A percentile compares a stretch with the other conserved stretches of the same genome.
phyloP scores from a whole-genome alignment of 2,888 invertebrate genomes.

The Orthonychiurus folsomi region DNA sequence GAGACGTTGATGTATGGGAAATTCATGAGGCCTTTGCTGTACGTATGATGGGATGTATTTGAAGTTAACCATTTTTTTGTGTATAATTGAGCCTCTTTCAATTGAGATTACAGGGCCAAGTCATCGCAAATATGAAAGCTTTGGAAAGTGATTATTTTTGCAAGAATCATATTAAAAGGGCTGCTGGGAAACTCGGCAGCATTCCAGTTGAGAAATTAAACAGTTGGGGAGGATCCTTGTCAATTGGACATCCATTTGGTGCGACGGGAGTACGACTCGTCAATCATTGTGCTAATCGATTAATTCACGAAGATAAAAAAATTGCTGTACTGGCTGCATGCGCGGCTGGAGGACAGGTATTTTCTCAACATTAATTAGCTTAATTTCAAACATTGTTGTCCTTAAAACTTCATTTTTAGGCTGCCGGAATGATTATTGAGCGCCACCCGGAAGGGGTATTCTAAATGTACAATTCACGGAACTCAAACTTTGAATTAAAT shows the following conservation, averaged over 20 bases:
- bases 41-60: no score
- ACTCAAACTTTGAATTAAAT: no score
- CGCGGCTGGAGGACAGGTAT: conserved; percentile 96
- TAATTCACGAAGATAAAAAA: conserved; percentile 89
- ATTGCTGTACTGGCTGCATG: conserved; percentile 89
- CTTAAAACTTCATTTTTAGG: no score
- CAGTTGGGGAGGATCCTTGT: conserved; percentile 94
- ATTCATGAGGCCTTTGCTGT: conserved; percentile 98
- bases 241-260: conserved; percentile 98
- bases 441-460: conserved; percentile 67
- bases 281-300: conserved; percentile 68
- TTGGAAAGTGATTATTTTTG: conserved; percentile 96
- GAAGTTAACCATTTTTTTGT: no score
- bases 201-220: conserved; percentile 90
- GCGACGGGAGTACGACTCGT: conserved; percentile 71
- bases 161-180: conserved; percentile 71
- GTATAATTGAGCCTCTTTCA: no score
- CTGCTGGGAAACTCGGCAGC: conserved; percentile 67
- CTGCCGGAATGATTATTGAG: conserved; percentile 83
- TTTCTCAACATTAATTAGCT: no score
- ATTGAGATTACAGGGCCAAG: conserved; percentile 90
- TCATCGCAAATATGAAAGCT: conserved; percentile 91
- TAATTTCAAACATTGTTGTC: no score
- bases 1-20: conserved; percentile 95
- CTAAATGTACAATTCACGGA: no score